These are phyloP conservation scores for Capra hircus DNA, from an alignment of 2,113 vertebrate genomes.

Conservation along the genomic window DNA sequence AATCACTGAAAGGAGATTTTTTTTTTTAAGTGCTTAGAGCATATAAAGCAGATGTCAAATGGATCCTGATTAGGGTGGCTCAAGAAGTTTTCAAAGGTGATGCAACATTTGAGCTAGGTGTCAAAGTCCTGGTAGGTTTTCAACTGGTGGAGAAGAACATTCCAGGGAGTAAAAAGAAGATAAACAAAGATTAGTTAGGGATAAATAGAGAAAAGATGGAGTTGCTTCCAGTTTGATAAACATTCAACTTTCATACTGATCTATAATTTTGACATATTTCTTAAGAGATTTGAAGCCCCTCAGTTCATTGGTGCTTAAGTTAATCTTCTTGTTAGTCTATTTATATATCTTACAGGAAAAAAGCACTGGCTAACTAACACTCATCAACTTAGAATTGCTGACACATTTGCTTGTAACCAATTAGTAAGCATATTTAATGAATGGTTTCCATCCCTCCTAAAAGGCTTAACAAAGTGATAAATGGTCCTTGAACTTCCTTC, in stretches of 20 bases:
- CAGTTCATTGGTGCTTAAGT: background rate
- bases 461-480: conserved; percentile 12
- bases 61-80: background rate
- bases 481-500: background rate
- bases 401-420: background rate
- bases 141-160: background rate
- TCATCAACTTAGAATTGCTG: background rate
- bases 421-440: conserved; percentile 52
- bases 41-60: background rate
- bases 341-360: background rate
- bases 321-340: background rate
- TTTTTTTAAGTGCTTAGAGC: background rate
- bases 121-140: background rate
- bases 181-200: background rate
- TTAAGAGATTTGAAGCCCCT: background rate
- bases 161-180: background rate
- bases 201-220: background rate
- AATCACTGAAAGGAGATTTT: background rate
- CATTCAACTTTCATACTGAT: background rate
- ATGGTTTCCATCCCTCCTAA: background rate
- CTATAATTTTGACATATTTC: background rate
- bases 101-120: background rate
- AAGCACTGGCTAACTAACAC: conserved; percentile 22
- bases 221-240: background rate
- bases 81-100: background rate